A percentile compares a stretch with the other conserved stretches of the same genome.
These are phyloP conservation scores for Molossus molossus DNA, from an alignment of 2,797 vertebrate species.

Conservation along the genomic window DNA sequence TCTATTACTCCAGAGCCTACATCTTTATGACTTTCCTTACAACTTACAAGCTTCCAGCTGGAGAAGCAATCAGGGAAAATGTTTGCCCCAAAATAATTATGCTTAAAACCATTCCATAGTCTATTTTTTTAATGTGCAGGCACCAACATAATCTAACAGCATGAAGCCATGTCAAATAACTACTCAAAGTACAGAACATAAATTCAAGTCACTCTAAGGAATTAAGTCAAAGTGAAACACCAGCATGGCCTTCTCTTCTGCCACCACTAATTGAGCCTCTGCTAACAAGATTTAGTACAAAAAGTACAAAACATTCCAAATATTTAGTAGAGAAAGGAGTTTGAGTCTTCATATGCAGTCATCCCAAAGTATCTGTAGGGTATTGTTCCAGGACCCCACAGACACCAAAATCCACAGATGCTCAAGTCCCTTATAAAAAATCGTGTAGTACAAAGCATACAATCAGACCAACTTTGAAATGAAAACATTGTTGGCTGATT, in stretches of 20 bases:
- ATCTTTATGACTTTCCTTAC: conserved; percentile 56
- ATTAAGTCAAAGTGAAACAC: conserved; percentile 38
- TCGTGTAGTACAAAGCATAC: background rate
- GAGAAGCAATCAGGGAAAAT: conserved; percentile 72
- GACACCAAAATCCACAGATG: background rate
- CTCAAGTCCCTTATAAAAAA: background rate
- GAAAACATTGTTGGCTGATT: background rate
- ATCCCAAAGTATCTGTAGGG: background rate
- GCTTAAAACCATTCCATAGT: conserved; percentile 9
- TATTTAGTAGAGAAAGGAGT: background rate
- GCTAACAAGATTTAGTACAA: background rate
- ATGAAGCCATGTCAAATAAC: conserved; percentile 58
- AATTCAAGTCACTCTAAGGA: conserved; percentile 37
- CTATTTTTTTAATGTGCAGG: background rate
- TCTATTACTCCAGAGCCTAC: conserved; percentile 11
- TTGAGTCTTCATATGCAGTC: background rate
- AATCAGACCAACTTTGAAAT: background rate
- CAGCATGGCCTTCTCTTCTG: background rate
- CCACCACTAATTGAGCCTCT: background rate
- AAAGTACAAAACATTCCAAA: background rate
- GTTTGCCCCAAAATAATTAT: conserved; percentile 61
- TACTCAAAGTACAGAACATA: conserved; percentile 48
- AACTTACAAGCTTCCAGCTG: conserved; percentile 71
- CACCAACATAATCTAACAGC: conserved; percentile 61
- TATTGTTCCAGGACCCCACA: background rate